Evolutionary conservation across 2,797 vertebrate species (phyloP).

Genomic region (Periparus ater): DNA sequence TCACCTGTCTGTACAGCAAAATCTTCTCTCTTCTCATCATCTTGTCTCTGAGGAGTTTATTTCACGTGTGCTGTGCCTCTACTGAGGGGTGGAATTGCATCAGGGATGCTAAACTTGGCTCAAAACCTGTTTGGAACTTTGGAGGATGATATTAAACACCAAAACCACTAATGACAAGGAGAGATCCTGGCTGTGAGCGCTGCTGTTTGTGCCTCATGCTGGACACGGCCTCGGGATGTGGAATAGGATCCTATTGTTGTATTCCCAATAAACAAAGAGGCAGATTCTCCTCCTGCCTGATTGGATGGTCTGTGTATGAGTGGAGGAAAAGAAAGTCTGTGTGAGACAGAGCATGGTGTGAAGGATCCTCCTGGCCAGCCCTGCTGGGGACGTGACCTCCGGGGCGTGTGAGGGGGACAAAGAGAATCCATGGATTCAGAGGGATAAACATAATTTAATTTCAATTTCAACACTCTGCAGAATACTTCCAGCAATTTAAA

Average conservation of each 20-base stretch:
- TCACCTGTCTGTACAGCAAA: not conserved
- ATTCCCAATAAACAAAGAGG: constrained; percentile 17
- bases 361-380: not conserved
- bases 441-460: not conserved
- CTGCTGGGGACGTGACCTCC: not conserved
- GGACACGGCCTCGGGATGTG: not conserved
- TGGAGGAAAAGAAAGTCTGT: not conserved
- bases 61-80: not conserved
- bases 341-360: not conserved
- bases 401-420: not conserved
- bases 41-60: not conserved
- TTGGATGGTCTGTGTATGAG: not conserved
- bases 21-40: not conserved
- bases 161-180: rapidly evolving
- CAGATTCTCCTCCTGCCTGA: not conserved
- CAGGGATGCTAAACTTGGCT: not conserved
- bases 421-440: not conserved
- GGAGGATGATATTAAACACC: not conserved
- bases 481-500: not conserved
- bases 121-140: not conserved
- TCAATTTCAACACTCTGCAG: not conserved
- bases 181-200: not conserved
- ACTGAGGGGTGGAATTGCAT: not conserved
- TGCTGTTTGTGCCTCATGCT: not conserved
- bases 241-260: constrained; percentile 27